These are phyloP conservation scores for Drosophila subpulchrella DNA, from an alignment of 1,140 invertebrate species.

Conservation along the genomic window DNA sequence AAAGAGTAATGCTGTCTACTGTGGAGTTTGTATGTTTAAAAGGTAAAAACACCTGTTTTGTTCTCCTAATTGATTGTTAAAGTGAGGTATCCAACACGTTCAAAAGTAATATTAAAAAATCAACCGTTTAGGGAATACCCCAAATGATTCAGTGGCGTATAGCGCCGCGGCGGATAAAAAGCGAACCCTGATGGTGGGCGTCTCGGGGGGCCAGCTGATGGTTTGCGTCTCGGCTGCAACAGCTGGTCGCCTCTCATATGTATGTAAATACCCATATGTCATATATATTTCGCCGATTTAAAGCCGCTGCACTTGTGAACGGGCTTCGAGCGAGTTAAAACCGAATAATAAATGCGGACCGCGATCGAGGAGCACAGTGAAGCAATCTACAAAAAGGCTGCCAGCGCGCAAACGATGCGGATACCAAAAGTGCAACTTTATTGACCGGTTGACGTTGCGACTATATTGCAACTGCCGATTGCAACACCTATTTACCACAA, in stretches of 20 bases:
- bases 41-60: too few relatives aligned
- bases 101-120: too few relatives aligned
- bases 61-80: too few relatives aligned
- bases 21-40: too few relatives aligned
- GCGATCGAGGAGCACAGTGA: neutral
- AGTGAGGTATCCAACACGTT: too few relatives aligned
- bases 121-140: too few relatives aligned
- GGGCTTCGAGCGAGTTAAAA: slow-evolving; percentile 5
- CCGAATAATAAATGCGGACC: slow-evolving; percentile 24
- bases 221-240: neutral
- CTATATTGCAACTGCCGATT: slow-evolving; percentile 9
- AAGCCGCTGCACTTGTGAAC: slow-evolving; percentile 11
- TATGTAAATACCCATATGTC: neutral
- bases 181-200: neutral
- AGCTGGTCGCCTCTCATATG: neutral
- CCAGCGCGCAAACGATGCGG: neutral
- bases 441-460: slow-evolving; percentile 8
- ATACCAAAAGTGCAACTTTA: neutral
- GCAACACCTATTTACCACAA: neutral
- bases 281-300: neutral
- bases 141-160: too few relatives aligned
- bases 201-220: neutral
- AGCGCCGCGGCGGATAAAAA: neutral
- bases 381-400: neutral
- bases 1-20: too few relatives aligned